Evolutionary conservation across 2,113 vertebrate genomes (phyloP).

Genomic region (Dasyornis broadbenti): DNA sequence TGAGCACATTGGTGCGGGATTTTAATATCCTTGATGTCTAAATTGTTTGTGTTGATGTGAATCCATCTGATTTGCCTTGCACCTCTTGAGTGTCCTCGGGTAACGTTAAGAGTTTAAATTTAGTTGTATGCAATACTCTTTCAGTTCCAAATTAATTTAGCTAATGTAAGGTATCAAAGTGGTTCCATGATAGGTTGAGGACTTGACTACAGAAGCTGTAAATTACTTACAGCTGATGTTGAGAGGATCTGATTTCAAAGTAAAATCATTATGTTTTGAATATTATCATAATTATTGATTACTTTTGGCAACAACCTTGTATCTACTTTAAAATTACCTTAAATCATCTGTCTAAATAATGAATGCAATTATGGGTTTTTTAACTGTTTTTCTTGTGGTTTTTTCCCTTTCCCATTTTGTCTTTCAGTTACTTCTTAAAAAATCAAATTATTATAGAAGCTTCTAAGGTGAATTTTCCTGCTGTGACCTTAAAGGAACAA

Average conservation of each 20-base stretch:
- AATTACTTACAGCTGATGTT: not conserved
- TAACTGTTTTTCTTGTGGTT: not conserved
- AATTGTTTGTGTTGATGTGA: not conserved
- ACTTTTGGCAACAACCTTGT: not conserved
- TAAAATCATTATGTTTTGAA: not conserved
- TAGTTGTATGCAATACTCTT: not conserved
- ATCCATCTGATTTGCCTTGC: not conserved
- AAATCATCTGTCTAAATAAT: not conserved
- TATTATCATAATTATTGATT: not conserved
- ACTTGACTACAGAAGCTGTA: not conserved
- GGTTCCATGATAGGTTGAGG: not conserved
- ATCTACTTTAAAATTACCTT: not conserved
- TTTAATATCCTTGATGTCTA: not conserved
- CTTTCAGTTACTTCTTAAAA: conserved; percentile 81
- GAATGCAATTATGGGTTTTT: not conserved
- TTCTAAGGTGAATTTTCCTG: conserved; percentile 73
- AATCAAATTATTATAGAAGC: conserved; percentile 69
- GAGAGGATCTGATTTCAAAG: not conserved
- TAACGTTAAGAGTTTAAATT: not conserved
- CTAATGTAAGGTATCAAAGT: not conserved
- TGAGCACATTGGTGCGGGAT: rapidly evolving
- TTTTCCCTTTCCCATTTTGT: not conserved
- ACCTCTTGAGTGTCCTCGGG: not conserved
- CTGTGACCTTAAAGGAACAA: conserved; percentile 25
- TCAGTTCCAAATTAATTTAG: not conserved